Evolutionary conservation across 2,113 vertebrate genomes (phyloP), one percentile per base, ranked within the genome.

Genomic region (Mungos mungo): DNA sequence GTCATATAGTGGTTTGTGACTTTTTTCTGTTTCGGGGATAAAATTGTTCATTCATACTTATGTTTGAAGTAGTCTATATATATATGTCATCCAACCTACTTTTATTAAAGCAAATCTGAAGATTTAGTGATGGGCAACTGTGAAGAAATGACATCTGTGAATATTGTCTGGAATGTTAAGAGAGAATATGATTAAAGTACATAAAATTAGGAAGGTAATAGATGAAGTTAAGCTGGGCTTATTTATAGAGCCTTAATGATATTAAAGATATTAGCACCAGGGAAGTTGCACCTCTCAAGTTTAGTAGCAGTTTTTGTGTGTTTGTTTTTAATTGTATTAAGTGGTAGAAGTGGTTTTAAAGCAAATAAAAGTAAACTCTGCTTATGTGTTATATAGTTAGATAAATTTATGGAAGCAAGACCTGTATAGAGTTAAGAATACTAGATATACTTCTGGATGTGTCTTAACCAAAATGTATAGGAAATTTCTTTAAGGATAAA

Each of bases 321-420:
- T 41, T 72, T 41, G 35, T 74, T 74, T 45, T 74, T 45, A 74
- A 15, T 45, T 74, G 27, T 74, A 74, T 45, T 74, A 74, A 74
- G 21, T 81, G 7, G 31, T 88, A 83, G 35, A 63, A 52, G 54
- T 88, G 82, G 29, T 94, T 96, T 77, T 54, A 97, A 97, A 80
- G 65, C 69, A 97, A 74, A 74, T 63, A 85, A 88, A 76, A 94
- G 18, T 60, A 79, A 88, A 66, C 83, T 50, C 13, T 88, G 41
- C 11, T 81, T 90, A 68, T 76, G 23, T 66, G 29, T 31, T 29
- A 31, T 15, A 9, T 90, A 77, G 77, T 88, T 86, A 94, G 85
- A 29, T 96, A 92, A 77, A 45, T 84, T 92, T 63, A 72, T 85
- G 50, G 81, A 88, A 52, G 27, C 69, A 57, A 85, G 21, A 87